phyloP scores from a whole-genome alignment of 2,113 vertebrate genomes.

The Lagopus muta region DNA sequence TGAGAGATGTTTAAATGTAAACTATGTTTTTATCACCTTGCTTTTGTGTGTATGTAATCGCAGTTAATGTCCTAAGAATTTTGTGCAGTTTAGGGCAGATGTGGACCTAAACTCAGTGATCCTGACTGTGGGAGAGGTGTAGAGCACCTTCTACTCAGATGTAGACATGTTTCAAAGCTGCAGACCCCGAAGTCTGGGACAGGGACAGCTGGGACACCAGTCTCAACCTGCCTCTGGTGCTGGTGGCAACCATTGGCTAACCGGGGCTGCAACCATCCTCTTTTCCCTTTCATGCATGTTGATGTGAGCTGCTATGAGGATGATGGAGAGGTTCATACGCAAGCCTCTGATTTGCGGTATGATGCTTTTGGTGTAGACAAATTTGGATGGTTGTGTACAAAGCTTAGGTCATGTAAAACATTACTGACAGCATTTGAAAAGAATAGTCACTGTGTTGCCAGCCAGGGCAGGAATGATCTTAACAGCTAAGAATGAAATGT shows the following conservation, averaged over 20 bases:
- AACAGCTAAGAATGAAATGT: neutral
- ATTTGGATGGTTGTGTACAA: neutral
- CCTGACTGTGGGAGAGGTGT: neutral
- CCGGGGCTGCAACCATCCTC: neutral
- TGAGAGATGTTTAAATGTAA: neutral
- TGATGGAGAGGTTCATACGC: neutral
- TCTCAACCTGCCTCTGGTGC: neutral
- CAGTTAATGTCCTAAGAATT: neutral
- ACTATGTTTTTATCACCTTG: neutral
- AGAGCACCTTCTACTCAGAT: rapidly evolving
- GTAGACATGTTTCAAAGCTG: neutral
- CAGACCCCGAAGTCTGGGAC: neutral
- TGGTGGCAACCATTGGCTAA: neutral
- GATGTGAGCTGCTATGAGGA: neutral
- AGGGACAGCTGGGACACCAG: neutral
- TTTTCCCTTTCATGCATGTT: rapidly evolving
- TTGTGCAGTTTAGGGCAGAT: neutral
- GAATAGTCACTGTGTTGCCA: neutral
- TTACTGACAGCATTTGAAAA: neutral
- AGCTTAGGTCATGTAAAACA: neutral
- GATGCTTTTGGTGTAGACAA: neutral
- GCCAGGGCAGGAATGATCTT: neutral
- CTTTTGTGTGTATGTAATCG: neutral
- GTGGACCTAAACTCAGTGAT: neutral
- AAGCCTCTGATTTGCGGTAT: neutral